Conservation (phyloP, 2,797 vertebrate species). For the Aphelocoma californica region DNA sequence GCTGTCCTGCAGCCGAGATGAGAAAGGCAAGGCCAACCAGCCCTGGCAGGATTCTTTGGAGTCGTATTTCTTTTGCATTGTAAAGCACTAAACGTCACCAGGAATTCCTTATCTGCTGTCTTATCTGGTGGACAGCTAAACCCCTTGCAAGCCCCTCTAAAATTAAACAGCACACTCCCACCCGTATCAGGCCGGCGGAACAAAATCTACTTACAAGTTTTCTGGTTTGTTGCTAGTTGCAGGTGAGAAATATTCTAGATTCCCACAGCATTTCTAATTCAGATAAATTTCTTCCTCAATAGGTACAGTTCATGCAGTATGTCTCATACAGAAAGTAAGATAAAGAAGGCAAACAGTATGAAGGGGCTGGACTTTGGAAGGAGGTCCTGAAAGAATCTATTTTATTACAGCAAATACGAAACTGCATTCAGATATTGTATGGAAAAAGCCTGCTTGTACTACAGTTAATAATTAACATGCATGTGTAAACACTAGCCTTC, state of each 20-base stretch:
- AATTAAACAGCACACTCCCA: not conserved
- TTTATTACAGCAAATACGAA: not conserved
- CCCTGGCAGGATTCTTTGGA: not conserved
- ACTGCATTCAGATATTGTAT: not conserved
- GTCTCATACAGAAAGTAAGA: not conserved
- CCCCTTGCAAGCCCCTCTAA: not conserved
- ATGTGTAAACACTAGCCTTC: not conserved
- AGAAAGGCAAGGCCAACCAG: not conserved
- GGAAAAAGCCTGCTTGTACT: not conserved
- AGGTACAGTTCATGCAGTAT: not conserved
- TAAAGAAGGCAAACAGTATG: not conserved
- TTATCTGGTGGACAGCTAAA: not conserved
- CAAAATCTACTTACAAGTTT: not conserved
- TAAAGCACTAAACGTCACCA: not conserved
- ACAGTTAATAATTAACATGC: constrained; percentile 19
- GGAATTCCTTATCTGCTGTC: not conserved
- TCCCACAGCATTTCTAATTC: not conserved
- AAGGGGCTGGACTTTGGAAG: constrained; percentile 30
- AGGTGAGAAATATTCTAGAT: not conserved
- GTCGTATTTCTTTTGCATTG: not conserved
- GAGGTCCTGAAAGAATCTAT: not conserved
- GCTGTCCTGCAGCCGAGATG: not conserved
- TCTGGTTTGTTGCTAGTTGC: not conserved
- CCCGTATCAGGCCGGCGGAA: not conserved
- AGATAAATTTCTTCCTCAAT: not conserved